phyloP scores from a whole-genome alignment of 2,113 vertebrate genomes.

The Gobiocypris rarus region DNA sequence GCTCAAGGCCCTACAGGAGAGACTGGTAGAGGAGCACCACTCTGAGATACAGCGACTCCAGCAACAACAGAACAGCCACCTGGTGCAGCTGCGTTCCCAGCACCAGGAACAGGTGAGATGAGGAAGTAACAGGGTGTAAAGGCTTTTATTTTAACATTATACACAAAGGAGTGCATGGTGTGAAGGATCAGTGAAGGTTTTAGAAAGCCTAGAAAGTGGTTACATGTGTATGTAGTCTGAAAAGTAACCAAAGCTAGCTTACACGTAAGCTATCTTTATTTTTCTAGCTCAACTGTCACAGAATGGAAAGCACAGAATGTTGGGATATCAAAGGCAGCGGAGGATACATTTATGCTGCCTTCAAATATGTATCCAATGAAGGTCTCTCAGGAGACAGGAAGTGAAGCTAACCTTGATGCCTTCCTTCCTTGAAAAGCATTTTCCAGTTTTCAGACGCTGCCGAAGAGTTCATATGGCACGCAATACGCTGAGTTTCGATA shows the following conservation, averaged over 20 bases:
- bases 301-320: too few species aligned
- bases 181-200: background rate
- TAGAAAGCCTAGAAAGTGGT: background rate
- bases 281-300: too few species aligned
- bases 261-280: too few species aligned
- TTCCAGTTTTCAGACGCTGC: too few species aligned
- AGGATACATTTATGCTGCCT: too few species aligned
- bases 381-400: too few species aligned
- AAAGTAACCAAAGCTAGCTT: background rate
- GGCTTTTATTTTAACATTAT: background rate
- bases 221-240: background rate
- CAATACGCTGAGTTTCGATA: too few species aligned
- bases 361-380: too few species aligned
- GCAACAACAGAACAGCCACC: conserved; percentile 69
- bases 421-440: too few species aligned
- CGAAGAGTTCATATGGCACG: too few species aligned
- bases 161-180: background rate
- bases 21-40: conserved; percentile 76
- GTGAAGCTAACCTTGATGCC: too few species aligned
- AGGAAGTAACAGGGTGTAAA: background rate
- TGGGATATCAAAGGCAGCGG: too few species aligned
- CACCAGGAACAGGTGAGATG: conserved; percentile 74
- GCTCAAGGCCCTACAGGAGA: conserved; percentile 81
- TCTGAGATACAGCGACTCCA: conserved; percentile 73
- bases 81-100: conserved; percentile 62